A percentile compares a stretch with the other conserved stretches of the same genome.
Conservation (phyloP, 2,113 vertebrate species). For the Spermophilus dauricus region DNA sequence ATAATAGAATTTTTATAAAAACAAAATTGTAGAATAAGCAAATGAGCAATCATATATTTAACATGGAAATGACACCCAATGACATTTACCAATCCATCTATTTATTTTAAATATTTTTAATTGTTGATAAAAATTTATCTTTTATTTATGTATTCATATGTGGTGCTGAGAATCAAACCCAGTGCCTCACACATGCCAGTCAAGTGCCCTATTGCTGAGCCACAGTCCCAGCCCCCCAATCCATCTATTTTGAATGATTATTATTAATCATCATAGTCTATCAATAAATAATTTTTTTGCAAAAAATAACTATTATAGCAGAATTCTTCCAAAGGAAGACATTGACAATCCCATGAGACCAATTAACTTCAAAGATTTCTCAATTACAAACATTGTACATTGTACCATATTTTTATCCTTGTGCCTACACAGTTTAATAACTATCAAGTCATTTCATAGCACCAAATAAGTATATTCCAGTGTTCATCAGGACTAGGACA, state of each 20-base stretch:
- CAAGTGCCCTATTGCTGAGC: too few species aligned
- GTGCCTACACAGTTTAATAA: not conserved
- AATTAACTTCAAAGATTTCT: constrained; percentile 10
- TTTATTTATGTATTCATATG: too few species aligned
- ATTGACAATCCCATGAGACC: not conserved
- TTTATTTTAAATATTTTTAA: not conserved
- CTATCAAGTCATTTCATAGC: not conserved
- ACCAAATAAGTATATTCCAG: not conserved
- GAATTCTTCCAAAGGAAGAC: constrained; percentile 21
- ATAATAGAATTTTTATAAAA: not conserved
- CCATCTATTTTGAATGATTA: not conserved
- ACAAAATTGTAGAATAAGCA: not conserved
- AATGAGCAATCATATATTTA: not conserved
- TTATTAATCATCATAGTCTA: not conserved
- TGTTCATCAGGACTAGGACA: not conserved
- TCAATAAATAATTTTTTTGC: not conserved
- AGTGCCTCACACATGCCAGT: too few species aligned
- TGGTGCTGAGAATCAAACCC: too few species aligned
- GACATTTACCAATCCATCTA: not conserved
- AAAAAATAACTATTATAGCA: not conserved
- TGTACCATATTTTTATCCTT: not conserved
- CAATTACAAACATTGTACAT: not conserved
- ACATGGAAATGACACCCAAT: not conserved
- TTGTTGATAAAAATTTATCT: too few species aligned
- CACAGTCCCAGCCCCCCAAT: not conserved